phyloP scores from a whole-genome alignment of 2,888 invertebrate genomes.

The Dynastes tityus region DNA sequence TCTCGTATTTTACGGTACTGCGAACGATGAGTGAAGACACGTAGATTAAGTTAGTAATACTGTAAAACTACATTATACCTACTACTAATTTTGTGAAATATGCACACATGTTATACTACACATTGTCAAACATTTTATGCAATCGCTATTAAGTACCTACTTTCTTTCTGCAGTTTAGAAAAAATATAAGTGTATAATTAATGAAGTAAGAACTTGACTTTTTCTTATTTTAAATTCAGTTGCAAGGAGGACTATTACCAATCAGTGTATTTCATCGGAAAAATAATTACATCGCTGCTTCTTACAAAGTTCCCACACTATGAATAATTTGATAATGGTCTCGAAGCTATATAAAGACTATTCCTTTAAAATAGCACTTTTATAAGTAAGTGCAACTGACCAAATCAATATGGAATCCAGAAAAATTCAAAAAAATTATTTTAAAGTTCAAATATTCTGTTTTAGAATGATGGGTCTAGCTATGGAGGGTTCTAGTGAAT shows the following conservation, averaged over 20 bases:
- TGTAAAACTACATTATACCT: too few species aligned
- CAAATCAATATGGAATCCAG: constrained; percentile 1
- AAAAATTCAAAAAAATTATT: constrained; percentile 27
- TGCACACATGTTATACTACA: too few species aligned
- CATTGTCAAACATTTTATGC: too few species aligned
- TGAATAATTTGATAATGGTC: background rate
- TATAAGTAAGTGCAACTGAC: background rate
- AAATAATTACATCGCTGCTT: background rate
- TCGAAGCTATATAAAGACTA: background rate
- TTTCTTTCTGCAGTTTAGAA: background rate
- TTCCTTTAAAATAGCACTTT: background rate
- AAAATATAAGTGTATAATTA: background rate
- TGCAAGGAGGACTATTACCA: background rate
- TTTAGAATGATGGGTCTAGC: constrained; percentile 43
- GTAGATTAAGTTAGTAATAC: background rate
- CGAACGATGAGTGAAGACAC: constrained; percentile 26
- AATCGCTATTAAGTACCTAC: too few species aligned
- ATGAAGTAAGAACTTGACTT: too few species aligned
- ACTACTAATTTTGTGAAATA: too few species aligned
- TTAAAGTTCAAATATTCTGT: constrained; percentile 44
- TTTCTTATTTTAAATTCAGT: too few species aligned
- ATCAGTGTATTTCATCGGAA: background rate
- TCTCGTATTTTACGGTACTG: constrained; percentile 59
- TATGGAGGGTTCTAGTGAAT: constrained; percentile 25
- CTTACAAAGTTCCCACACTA: background rate